Conservation (phyloP, 2,113 vertebrate genomes). For the Rhabdomys dilectus region DNA sequence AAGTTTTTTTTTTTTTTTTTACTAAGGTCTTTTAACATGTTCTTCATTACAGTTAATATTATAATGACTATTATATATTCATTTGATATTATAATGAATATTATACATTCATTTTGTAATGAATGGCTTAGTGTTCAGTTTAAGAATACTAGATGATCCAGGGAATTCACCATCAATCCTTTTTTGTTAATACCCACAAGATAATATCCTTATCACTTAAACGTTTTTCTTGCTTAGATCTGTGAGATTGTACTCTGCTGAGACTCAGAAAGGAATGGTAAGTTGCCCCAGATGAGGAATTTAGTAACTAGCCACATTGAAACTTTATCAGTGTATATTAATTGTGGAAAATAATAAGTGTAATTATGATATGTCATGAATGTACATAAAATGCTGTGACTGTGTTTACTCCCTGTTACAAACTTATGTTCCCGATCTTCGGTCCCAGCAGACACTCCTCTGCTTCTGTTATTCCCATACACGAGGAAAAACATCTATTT, state of each 20-base stretch:
- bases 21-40: background rate
- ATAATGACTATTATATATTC: background rate
- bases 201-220: background rate
- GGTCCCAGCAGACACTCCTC: background rate
- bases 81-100: too few relatives aligned
- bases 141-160: background rate
- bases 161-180: background rate
- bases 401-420: background rate
- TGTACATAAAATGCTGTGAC: background rate
- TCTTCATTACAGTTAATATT: background rate
- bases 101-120: background rate
- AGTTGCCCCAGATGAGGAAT: background rate
- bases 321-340: background rate
- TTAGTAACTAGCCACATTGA: background rate
- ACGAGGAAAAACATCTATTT: background rate
- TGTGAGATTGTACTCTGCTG: background rate
- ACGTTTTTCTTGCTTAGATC: background rate
- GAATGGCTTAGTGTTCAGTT: slow-evolving; percentile 8
- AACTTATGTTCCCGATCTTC: background rate
- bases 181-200: slow-evolving; percentile 5
- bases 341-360: background rate
- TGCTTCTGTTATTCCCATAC: background rate
- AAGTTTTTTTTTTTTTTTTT: slow-evolving; percentile 19
- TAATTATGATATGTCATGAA: background rate
- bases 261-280: background rate